Conservation (phyloP, 2,113 vertebrate genomes). For the Cheirogaleus medius region DNA sequence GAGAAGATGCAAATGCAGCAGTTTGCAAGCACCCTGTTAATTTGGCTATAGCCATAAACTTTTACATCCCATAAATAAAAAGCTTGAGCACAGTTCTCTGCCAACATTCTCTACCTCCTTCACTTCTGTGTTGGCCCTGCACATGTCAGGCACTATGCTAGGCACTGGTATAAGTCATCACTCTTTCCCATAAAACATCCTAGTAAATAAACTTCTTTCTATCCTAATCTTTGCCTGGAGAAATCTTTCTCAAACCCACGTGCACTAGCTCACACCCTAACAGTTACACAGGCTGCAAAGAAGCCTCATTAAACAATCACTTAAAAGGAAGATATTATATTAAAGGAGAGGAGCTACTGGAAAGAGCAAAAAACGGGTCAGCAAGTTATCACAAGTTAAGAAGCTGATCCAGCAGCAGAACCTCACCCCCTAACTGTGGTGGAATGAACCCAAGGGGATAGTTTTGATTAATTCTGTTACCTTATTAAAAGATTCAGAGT, state of each 20-base stretch:
- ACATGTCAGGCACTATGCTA: neutral
- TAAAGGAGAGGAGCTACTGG: neutral
- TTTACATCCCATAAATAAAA: too few species aligned
- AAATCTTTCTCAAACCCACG: too few species aligned
- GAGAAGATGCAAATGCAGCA: too few species aligned
- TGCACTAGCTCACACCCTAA: too few species aligned
- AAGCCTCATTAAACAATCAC: neutral
- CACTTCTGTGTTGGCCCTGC: neutral
- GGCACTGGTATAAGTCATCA: neutral
- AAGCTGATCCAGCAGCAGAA: neutral
- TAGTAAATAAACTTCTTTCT: neutral
- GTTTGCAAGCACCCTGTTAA: too few species aligned
- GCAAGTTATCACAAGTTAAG: neutral
- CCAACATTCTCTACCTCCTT: too few species aligned
- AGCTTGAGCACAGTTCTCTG: too few species aligned
- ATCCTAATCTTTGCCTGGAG: too few species aligned
- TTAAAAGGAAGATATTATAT: neutral
- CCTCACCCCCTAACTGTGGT: neutral
- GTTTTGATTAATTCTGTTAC: neutral
- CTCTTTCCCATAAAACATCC: neutral
- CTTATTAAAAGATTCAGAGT: neutral
- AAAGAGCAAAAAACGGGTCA: neutral
- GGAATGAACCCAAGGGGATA: neutral
- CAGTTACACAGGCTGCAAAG: neutral
- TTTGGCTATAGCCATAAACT: too few species aligned